Evolutionary conservation across 2,888 invertebrate genomes (phyloP), one percentile per base, ranked within the genome.

Genomic region (Salticus scenicus): DNA sequence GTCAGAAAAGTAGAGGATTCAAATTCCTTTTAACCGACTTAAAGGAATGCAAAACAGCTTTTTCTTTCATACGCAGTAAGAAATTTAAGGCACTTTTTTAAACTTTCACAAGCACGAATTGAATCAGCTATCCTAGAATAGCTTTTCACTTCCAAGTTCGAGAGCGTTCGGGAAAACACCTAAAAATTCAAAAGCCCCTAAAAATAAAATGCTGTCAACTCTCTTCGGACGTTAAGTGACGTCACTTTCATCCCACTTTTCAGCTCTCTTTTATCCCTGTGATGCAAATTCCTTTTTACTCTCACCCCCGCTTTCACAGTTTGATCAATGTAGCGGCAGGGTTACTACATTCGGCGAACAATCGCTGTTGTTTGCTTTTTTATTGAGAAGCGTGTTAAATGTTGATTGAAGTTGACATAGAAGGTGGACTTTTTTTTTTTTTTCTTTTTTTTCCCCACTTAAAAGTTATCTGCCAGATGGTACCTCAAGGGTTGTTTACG

Each of bases 201-300:
- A 57, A 57, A 57, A 57, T 57, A 57, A 57, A 57, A 57, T 57
- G 24, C 57, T 24, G 57, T 57, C 57, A 24, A 20, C 57, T 12
- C 57, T 57, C 57, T n/a, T 57, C 57, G 57, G 57, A 57, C 57
- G 20, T 57, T 57, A 12, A 20, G 24, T 57, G 57, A 57, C 57
- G 57, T 57, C 57, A 57, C 57, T 57, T 57, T 57, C 57, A 57
- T 57, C 57, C 57, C 57, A 57, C 57, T 57, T 57, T 57, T 57
- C 24, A 1, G 7, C 24, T 57, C 57, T 17, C 57, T 17, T 17
- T 57, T 24, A 57, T 24, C 57, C 57, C 57, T 1, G 14, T 24
- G 24, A 24, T 24, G 57, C 24, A 57, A 47, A 57, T n/a, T n/a
- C n/a, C n/a, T n/a, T n/a, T n/a, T n/a, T n/a, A n/a, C n/a, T n/a